These are phyloP conservation scores for Callosobruchus maculatus DNA, from an alignment of 2,888 invertebrate genomes.

Conservation along the genomic window DNA sequence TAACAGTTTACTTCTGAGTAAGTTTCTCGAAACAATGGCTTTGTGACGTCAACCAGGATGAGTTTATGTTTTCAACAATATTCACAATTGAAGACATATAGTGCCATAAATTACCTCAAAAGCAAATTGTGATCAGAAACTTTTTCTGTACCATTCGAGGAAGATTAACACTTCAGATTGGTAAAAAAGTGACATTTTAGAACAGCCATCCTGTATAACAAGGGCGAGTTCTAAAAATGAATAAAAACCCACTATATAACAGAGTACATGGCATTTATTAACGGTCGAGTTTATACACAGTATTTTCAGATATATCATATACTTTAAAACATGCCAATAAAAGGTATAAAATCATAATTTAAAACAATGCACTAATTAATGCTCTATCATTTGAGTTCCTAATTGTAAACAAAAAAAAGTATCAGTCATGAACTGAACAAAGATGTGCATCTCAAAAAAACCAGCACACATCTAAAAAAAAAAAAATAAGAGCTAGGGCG, in stretches of 20 bases:
- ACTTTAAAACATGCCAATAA: neutral
- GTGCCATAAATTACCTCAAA: no score
- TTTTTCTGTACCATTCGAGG: no score
- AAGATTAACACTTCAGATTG: no score
- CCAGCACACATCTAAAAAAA: neutral
- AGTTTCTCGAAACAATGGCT: no score
- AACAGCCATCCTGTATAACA: neutral
- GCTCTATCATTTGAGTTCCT: neutral
- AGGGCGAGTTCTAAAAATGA: neutral
- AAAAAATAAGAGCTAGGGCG: neutral
- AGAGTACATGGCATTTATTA: neutral
- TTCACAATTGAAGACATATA: no score
- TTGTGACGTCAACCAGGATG: no score
- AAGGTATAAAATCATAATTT: neutral
- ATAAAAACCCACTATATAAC: neutral
- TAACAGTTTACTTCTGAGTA: no score
- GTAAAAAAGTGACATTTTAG: neutral
- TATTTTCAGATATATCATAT: neutral
- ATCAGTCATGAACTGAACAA: neutral
- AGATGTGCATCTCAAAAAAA: neutral
- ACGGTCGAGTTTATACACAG: neutral
- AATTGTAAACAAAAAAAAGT: neutral
- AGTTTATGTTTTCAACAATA: no score
- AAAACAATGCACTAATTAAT: neutral
- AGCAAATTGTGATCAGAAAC: no score